Evolutionary conservation across 2,797 vertebrate genomes (phyloP).

Genomic region (Garrulus glandarius): DNA sequence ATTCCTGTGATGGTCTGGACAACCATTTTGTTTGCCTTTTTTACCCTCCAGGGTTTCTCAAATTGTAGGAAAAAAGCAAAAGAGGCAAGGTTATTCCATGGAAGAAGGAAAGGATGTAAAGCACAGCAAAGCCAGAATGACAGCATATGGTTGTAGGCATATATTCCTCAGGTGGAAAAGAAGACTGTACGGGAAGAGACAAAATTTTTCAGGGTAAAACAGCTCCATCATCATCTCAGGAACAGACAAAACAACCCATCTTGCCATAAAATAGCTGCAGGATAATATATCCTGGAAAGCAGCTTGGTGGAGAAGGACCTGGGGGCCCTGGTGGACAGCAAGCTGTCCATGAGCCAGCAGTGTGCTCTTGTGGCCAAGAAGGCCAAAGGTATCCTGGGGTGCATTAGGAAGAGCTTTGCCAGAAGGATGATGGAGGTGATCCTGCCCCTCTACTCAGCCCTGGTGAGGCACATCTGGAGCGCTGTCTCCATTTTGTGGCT

Average conservation of each 20-base stretch:
- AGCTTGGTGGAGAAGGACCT: background rate
- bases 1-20: background rate
- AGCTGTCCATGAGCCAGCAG: background rate
- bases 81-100: background rate
- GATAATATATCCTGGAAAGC: background rate
- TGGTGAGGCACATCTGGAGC: background rate
- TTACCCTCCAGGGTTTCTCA: background rate
- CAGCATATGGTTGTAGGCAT: background rate
- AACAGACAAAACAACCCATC: background rate
- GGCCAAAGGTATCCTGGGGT: background rate
- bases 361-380: background rate
- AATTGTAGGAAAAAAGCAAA: background rate
- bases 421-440: background rate
- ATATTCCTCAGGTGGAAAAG: background rate
- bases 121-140: background rate
- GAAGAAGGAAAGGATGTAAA: background rate
- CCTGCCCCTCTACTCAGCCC: background rate
- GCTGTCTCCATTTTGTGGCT: background rate
- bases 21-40: background rate
- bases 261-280: background rate
- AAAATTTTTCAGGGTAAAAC: background rate
- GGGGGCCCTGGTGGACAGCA: background rate
- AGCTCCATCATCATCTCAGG: background rate
- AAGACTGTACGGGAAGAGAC: background rate
- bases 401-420: background rate